Evolutionary conservation across 2,888 invertebrate species (phyloP).

Genomic region (Mimumesa dahlbomi): DNA sequence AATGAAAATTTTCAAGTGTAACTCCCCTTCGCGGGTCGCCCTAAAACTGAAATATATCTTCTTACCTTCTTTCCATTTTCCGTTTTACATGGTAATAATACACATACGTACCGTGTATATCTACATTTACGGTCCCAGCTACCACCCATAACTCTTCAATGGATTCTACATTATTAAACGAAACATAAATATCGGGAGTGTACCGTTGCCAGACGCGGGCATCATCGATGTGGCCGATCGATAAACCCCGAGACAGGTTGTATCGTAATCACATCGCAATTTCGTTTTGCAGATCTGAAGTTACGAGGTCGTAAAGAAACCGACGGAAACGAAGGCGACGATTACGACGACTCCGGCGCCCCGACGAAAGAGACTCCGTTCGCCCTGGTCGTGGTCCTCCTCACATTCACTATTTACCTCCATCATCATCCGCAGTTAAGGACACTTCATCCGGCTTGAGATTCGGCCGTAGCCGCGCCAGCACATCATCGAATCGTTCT

Average conservation of each 20-base stretch:
- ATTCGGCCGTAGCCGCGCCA: conserved; percentile 34
- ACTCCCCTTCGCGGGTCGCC: no score
- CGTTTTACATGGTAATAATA: no score
- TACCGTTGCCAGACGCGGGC: no score
- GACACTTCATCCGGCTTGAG: conserved; percentile 74
- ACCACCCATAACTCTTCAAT: no score
- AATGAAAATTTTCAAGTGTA: no score
- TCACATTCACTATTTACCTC: conserved; percentile 66
- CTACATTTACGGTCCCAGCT: no score
- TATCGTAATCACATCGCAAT: neutral
- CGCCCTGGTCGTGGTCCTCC: conserved; percentile 58
- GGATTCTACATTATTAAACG: no score
- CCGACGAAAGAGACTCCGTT: conserved; percentile 56
- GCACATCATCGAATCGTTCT: conserved; percentile 46
- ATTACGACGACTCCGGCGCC: conserved; percentile 73
- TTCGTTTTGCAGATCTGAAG: conserved; percentile 69
- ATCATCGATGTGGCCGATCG: no score
- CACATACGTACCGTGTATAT: no score
- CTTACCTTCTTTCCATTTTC: no score
- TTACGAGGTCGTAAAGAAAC: conserved; percentile 74
- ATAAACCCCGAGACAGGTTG: neutral
- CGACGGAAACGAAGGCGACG: conserved; percentile 68
- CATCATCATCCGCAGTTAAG: conserved; percentile 72
- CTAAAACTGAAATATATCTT: no score
- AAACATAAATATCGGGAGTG: no score